Evolutionary conservation across 35 echinoderm and acorn worm genomes (phyloP).

Genomic region (Patiria miniata): DNA sequence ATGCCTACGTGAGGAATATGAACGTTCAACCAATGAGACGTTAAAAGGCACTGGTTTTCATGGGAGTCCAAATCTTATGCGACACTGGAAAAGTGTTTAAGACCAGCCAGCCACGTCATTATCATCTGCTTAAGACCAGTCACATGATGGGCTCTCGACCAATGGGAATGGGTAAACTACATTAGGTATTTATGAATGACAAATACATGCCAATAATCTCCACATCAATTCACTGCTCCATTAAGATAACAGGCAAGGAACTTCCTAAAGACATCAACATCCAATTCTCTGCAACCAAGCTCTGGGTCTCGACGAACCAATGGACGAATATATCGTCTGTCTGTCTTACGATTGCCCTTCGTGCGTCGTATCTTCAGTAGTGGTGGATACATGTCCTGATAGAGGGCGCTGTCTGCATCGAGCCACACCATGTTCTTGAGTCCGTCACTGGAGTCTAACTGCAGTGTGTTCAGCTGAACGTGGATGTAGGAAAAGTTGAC

Average conservation of each 20-base stretch:
- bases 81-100: too few species aligned
- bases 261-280: conserved; percentile 82
- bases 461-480: conserved; percentile 84
- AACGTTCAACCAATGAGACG: too few species aligned
- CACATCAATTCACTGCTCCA: conserved; percentile 4
- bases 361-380: conserved; percentile 62
- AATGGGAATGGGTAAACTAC: too few species aligned
- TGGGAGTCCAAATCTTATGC: too few species aligned
- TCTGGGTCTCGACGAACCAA: conserved; percentile 71
- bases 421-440: conserved; percentile 96
- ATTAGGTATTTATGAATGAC: too few species aligned
- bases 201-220: neutral
- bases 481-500: conserved; percentile 77
- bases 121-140: too few species aligned
- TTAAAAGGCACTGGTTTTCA: too few species aligned
- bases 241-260: conserved; percentile 68
- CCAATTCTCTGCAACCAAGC: conserved; percentile 74
- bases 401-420: conserved; percentile 68
- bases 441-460: conserved; percentile 57
- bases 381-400: conserved; percentile 75
- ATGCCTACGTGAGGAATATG: too few species aligned
- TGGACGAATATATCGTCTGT: conserved; percentile 9
- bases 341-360: conserved; percentile 53
- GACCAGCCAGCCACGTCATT: too few species aligned
- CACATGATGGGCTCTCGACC: too few species aligned